phyloP scores from a whole-genome alignment of 2,888 invertebrate genomes.

The Aphodius sticticus region DNA sequence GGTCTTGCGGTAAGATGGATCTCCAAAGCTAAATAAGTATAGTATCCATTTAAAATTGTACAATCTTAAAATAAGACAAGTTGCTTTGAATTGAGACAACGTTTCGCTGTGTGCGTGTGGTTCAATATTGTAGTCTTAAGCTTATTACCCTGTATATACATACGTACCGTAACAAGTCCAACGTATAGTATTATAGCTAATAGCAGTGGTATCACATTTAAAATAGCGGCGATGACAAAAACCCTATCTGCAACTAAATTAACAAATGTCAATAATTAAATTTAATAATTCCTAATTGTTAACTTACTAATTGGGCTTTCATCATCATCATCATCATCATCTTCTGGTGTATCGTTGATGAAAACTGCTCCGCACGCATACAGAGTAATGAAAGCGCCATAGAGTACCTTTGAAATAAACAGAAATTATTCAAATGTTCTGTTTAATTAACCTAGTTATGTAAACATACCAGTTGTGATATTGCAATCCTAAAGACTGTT shows the following conservation, averaged over 20 bases:
- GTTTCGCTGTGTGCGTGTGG: no score
- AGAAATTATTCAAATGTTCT: background rate
- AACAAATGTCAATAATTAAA: background rate
- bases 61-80: no score
- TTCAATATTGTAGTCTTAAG: no score
- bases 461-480: slow-evolving; percentile 41
- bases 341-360: slow-evolving; percentile 1
- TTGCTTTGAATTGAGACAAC: no score
- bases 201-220: slow-evolving; percentile 33
- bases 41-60: no score
- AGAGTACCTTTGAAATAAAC: slow-evolving; percentile 26
- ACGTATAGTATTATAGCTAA: slow-evolving; percentile 34
- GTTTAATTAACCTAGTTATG: slow-evolving; percentile 8
- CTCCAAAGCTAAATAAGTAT: no score
- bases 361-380: slow-evolving; percentile 21
- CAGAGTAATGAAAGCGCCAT: slow-evolving; percentile 18
- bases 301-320: slow-evolving; percentile 17
- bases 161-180: slow-evolving; percentile 35
- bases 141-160: background rate
- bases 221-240: slow-evolving; percentile 22
- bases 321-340: slow-evolving; percentile 5
- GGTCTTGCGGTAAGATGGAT: no score
- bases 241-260: slow-evolving; percentile 27
- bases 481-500: slow-evolving; percentile 27
- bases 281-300: background rate